Base-by-base conservation (phyloP, 2,888 invertebrate genomes). In the Lomographa bimaculata region DNA sequence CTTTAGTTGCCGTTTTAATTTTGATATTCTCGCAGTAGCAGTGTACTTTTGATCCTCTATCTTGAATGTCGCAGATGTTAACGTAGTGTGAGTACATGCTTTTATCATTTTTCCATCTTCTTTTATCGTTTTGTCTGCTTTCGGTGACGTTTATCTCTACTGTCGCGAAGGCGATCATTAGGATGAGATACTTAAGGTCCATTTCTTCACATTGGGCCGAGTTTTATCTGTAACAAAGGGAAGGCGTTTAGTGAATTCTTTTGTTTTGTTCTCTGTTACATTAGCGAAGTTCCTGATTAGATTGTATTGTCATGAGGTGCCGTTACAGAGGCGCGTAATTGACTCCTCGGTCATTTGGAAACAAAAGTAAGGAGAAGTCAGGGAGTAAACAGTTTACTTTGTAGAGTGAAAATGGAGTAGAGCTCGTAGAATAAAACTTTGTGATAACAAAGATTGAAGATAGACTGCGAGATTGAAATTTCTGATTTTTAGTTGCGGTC, bases 11-110 rank as follows among this genome's bases (percentile, higher is more conserved):
- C 1, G 82, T 82, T 63, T 87, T 81, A 26, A 87, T 77, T 57
- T 89, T 89, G 28, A 85, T 85, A 25, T 83, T 90, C 58, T 92
- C 91, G 67, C 94, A 94, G 60, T 92, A 91, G 67, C 95, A 95
- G 63, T 91, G 93, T 36, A 93, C 87, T 57, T 92, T 91, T 0
- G 90, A 84, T 2, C 85, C 84, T 44, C 84, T 75, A 42, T 82
- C 89, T 56, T 90, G 86, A 51, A 91, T 90, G 59, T 91, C 90
- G 60, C 92, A 92, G 41, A 92, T 85, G 67, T 92, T 92, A 23
- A 83, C 79, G 57, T 84, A 83, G 50, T 79, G 83, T 1, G 87
- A 85, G 48, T 83, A 81, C 32, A 64, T 49, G 27, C 74, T 69
- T 58, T 82, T 87, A 45, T 87, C 87, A 27, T 71, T 82, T 54